Evolutionary conservation across 1,140 invertebrate genomes (phyloP).

Genomic region (Trachymyrmex septentrionalis): DNA sequence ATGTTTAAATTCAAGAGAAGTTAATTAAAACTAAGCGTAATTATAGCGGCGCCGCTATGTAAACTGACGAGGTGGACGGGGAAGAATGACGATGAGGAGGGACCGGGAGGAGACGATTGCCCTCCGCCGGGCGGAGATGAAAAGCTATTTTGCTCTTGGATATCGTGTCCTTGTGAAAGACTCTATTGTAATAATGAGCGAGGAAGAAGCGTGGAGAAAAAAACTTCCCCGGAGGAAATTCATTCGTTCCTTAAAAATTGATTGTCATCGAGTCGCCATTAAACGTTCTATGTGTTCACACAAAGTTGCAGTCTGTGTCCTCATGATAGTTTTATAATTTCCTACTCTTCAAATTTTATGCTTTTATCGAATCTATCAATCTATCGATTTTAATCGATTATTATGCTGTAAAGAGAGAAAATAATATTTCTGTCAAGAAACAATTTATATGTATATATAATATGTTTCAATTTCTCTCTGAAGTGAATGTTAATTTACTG

Average conservation of each 20-base stretch:
- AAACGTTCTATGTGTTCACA: conserved; percentile 6
- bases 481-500: not conserved
- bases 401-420: not conserved
- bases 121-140: conserved; percentile 66
- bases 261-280: conserved; percentile 57
- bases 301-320: not conserved
- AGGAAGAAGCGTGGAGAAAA: not conserved
- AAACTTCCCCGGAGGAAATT: conserved; percentile 34
- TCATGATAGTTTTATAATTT: conserved; percentile 26
- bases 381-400: conserved; percentile 18
- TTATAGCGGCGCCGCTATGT: conserved; percentile 73
- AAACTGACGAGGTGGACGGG: conserved; percentile 62
- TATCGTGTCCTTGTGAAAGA: conserved; percentile 70
- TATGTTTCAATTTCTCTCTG: not conserved
- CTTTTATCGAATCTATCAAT: not conserved
- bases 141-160: conserved; percentile 71
- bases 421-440: not conserved
- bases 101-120: conserved; percentile 57
- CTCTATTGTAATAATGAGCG: conserved; percentile 71
- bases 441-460: too few relatives aligned
- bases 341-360: conserved; percentile 13
- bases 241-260: conserved; percentile 64
- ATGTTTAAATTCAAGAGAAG: conserved; percentile 80
- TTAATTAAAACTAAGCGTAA: conserved; percentile 82
- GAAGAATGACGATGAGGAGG: conserved; percentile 35